These are phyloP conservation scores for Falcaria lacertinaria DNA, from an alignment of 2,888 invertebrate species.

Conservation along the genomic window DNA sequence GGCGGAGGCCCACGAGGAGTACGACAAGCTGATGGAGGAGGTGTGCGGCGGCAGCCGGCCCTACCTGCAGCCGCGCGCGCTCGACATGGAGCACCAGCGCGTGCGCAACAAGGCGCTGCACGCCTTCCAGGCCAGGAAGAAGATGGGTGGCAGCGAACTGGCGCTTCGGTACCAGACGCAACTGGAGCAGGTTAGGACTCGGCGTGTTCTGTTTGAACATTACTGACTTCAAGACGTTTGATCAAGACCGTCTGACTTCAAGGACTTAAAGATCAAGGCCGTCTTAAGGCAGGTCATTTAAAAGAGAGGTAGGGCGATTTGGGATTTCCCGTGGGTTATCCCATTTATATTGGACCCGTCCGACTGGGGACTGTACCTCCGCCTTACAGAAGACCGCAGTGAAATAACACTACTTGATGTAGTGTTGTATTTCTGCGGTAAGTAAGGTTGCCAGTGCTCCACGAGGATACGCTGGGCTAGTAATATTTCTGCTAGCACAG, in stretches of 20 bases:
- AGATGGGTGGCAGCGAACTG: constrained; percentile 99
- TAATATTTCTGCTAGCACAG: too few species aligned
- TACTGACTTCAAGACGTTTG: too few species aligned
- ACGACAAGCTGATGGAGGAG: constrained; percentile 94
- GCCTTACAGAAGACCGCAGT: too few species aligned
- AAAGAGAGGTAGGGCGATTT: too few species aligned
- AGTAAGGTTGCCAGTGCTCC: too few species aligned
- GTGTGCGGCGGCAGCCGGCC: constrained; percentile 96
- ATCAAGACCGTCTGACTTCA: neutral
- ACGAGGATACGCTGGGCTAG: too few species aligned
- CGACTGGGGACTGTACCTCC: too few species aligned
- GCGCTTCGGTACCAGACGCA: constrained; percentile 89
- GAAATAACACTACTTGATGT: too few species aligned
- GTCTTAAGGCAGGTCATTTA: too few species aligned
- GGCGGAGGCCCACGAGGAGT: constrained; percentile 94
- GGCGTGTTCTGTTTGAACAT: too few species aligned
- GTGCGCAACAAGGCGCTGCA: constrained; percentile 86
- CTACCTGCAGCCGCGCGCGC: constrained; percentile 89
- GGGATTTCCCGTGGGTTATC: neutral
- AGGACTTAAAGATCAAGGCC: neutral
- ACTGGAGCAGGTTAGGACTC: constrained; percentile 84
- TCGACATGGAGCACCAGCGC: constrained; percentile 91
- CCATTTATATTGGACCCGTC: too few species aligned
- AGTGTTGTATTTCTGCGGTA: too few species aligned
- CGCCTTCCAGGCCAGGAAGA: constrained; percentile 89